Base-by-base conservation (phyloP, 2,113 vertebrate genomes). In the Chionis minor region DNA sequence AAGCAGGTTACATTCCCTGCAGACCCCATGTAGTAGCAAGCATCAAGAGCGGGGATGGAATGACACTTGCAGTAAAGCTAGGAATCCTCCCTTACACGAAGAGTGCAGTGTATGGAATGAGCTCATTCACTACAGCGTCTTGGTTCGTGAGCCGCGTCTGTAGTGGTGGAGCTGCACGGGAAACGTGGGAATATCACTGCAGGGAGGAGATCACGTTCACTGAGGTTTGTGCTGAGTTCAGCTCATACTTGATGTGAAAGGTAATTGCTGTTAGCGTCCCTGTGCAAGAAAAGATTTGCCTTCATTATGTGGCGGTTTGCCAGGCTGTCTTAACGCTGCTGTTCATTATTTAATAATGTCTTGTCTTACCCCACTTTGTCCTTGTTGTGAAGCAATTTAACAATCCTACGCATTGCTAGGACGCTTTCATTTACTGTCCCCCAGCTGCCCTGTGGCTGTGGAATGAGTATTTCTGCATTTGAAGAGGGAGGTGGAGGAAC, bases 331-430 rank as follows among this genome's bases (percentile, higher is more conserved):
- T 85, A 87, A 38, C 69, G 73, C n/a, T 67, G 42, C 61, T 47
- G 52, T 63, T 93, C 72, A 70, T 87, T 85, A 59, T 82, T 85
- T 88, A 56, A 52, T 93, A 44, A 33, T 8, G 12, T 65, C 44
- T 44, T 81, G 27, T 58, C 77, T 74, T 73, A 47, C 18, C 62
- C 44, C 1, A 20, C 47, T 90, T 72, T 72, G 18, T 63, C 27
- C 82, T 82, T 80, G 22, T n/a, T 1, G 6, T 79, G 66, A 88
- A 94, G 78, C 33, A 67, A 47, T 87, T 71, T n/a, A 81, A 63
- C 10, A 14, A n/a, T 81, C 88, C 63, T 51, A 4, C 61, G 30
- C 54, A 26, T 63, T 4, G 0, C 71, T 63, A 42, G 44, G 54
- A n/a, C 21, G 7, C 12, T 84, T 80, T 4, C 1, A 13, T 85